Percentiles rank a stretch among this genome's conserved stretches.
phyloP scores from a whole-genome alignment of 2,113 vertebrate species.

The Aphelocoma coerulescens region DNA sequence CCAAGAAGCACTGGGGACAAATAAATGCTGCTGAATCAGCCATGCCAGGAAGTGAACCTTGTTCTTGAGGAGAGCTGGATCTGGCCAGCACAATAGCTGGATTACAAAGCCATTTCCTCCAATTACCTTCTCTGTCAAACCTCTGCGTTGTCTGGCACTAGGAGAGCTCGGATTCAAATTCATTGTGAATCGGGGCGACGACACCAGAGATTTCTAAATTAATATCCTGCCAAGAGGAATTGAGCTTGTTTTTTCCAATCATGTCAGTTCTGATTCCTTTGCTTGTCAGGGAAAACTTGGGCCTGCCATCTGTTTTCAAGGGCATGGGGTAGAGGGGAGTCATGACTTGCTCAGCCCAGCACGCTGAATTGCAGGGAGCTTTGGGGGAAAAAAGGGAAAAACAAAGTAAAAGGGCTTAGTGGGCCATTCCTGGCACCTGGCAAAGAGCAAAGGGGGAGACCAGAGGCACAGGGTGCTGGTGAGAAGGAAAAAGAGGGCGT shows the following conservation, averaged over 20 bases:
- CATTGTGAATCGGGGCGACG: neutral
- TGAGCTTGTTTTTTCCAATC: neutral
- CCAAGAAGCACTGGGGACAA: neutral
- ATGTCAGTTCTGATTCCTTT: slow-evolving; percentile 32
- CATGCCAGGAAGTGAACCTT: neutral
- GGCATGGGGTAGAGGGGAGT: neutral
- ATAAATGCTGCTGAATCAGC: neutral
- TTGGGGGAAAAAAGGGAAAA: fast-evolving
- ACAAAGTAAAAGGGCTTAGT: neutral
- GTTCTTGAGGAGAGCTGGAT: slow-evolving; percentile 1
- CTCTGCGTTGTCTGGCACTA: neutral
- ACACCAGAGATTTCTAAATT: slow-evolving; percentile 51
- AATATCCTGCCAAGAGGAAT: slow-evolving; percentile 49
- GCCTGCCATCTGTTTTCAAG: slow-evolving; percentile 2
- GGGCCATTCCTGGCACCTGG: neutral
- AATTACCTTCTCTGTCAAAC: slow-evolving; percentile 58
- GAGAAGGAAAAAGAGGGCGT: neutral
- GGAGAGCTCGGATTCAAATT: slow-evolving; percentile 27
- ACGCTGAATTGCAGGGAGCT: neutral
- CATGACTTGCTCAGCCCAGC: neutral
- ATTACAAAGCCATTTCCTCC: slow-evolving; percentile 52
- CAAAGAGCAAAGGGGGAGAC: neutral
- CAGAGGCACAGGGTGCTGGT: neutral
- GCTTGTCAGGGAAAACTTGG: neutral
- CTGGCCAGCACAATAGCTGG: slow-evolving; percentile 51